phyloP scores from a whole-genome alignment of 2,113 vertebrate genomes.

The Cebus imitator region DNA sequence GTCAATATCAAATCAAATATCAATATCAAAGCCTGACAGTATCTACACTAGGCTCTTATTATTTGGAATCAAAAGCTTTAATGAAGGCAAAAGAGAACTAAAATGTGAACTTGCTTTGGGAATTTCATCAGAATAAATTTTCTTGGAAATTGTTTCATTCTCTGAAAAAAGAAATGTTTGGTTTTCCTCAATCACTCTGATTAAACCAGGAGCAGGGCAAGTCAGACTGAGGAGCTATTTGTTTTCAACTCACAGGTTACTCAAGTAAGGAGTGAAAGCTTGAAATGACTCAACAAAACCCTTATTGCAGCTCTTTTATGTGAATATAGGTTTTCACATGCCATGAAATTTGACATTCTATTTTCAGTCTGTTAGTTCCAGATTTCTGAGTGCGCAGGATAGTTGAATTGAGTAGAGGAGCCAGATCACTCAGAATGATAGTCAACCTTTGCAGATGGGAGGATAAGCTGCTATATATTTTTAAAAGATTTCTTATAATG shows the following conservation, averaged over 20 bases:
- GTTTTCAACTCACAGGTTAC: slow-evolving; percentile 24
- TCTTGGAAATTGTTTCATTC: slow-evolving; percentile 32
- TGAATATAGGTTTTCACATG: slow-evolving; percentile 19
- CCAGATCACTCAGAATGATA: not conserved
- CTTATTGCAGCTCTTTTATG: not conserved
- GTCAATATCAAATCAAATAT: not conserved
- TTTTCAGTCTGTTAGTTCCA: slow-evolving; percentile 7
- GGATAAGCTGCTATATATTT: not conserved
- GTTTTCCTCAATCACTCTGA: slow-evolving; percentile 24
- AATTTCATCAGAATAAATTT: slow-evolving; percentile 41
- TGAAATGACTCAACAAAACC: slow-evolving; percentile 6
- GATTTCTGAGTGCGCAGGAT: not conserved
- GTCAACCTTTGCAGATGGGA: not conserved
- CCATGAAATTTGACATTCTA: not conserved
- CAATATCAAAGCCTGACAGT: not conserved
- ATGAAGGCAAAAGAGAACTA: slow-evolving; percentile 8
- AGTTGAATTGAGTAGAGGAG: not conserved
- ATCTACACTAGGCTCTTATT: not conserved
- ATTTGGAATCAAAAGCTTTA: not conserved
- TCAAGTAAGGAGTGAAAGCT: not conserved
- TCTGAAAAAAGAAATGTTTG: not conserved
- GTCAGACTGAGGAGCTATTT: not conserved
- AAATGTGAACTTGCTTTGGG: not conserved
- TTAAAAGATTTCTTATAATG: not conserved
- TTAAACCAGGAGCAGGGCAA: not conserved